A percentile compares a stretch with the other conserved stretches of the same genome.
These are phyloP conservation scores for crab-eating macaque (Macaca fascicularis) DNA, from an alignment of 2,113 vertebrate species.

Conservation along the genomic window T2T-MFA8v1.1 NC_088386.1:71446501-71447000, in stretches of 20 bases:
- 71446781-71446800: not conserved
- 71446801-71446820: not conserved
- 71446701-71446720: not conserved
- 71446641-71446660: not conserved
- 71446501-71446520: not conserved
- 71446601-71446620: not conserved
- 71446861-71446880: not conserved
- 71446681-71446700: conserved; percentile 3
- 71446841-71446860: not conserved
- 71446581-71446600: not conserved
- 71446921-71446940: not conserved
- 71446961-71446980: not conserved
- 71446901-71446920: not conserved
- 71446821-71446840: not conserved
- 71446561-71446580: not conserved
- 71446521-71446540: not conserved
- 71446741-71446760: conserved; percentile 42
- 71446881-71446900: not conserved
- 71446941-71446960: not conserved
- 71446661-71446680: not conserved
- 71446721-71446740: conserved; percentile 33
- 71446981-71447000: not conserved
- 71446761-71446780: not conserved
- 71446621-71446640: not conserved
- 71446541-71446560: not conserved